A percentile compares a stretch with the other conserved stretches of the same genome.
Conservation (phyloP, 2,888 invertebrate species). For the Philaethria dido region DNA sequence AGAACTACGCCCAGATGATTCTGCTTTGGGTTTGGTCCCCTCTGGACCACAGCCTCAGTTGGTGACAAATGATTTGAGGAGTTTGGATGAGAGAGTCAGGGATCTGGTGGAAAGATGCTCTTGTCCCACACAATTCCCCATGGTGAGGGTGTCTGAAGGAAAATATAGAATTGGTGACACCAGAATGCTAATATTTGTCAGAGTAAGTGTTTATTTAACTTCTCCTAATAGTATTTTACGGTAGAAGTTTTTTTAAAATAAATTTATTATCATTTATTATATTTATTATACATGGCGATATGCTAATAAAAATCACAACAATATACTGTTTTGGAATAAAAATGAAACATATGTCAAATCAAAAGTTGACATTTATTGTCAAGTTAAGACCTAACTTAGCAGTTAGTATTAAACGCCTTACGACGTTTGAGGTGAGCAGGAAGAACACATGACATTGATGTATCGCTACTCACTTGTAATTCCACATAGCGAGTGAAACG, state of each 20-base stretch:
- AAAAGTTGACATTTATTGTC: neutral
- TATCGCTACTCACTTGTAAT: conserved; percentile 34
- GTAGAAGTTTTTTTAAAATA: neutral
- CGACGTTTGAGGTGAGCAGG: conserved; percentile 38
- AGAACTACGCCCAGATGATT: conserved; percentile 85
- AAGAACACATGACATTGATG: conserved; percentile 41
- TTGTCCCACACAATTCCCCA: conserved; percentile 98
- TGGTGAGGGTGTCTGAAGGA: conserved; percentile 97
- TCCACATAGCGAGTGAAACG: conserved; percentile 34
- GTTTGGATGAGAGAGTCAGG: conserved; percentile 97
- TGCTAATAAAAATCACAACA: neutral
- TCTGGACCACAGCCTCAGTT: conserved; percentile 92
- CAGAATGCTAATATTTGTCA: conserved; percentile 96
- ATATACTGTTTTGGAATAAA: neutral
- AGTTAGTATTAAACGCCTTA: no score
- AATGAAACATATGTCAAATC: neutral
- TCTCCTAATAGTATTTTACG: conserved; percentile 5
- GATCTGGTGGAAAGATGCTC: conserved; percentile 96
- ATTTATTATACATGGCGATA: neutral
- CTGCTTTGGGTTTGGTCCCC: conserved; percentile 76
- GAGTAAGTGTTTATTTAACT: conserved; percentile 88
- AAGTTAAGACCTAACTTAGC: neutral
- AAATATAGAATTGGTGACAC: conserved; percentile 99
- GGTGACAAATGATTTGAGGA: conserved; percentile 96
- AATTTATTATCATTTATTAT: no score